Conservation (phyloP, 2,113 vertebrate species). For the Corydoras maculifer region DNA sequence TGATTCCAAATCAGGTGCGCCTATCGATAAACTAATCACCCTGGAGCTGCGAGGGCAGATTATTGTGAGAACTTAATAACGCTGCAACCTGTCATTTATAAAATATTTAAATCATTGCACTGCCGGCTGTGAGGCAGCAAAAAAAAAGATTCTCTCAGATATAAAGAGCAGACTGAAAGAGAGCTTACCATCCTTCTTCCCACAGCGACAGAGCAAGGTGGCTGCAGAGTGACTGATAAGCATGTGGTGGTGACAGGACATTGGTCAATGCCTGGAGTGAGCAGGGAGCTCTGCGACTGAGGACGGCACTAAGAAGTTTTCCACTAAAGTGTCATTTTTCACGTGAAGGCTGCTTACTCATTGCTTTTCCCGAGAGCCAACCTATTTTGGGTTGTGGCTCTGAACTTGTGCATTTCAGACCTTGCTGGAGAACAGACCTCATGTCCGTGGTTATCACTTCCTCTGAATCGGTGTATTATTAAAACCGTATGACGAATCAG, state of each 20-base stretch:
- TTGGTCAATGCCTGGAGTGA: slow-evolving; percentile 49
- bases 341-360: slow-evolving; percentile 52
- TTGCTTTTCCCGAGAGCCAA: slow-evolving; percentile 50
- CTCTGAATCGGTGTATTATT: too few species aligned
- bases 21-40: too few species aligned
- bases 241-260: slow-evolving; percentile 45
- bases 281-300: slow-evolving; percentile 19
- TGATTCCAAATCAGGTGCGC: too few species aligned
- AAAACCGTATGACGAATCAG: too few species aligned
- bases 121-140: too few species aligned
- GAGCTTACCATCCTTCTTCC: slow-evolving; percentile 27
- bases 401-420: slow-evolving; percentile 16
- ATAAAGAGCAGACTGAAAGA: slow-evolving; percentile 22
- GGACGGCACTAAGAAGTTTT: slow-evolving; percentile 19
- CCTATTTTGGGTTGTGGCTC: slow-evolving; percentile 38
- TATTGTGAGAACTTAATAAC: too few species aligned
- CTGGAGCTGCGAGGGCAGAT: too few species aligned
- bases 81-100: too few species aligned
- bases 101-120: too few species aligned
- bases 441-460: too few species aligned
- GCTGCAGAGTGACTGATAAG: slow-evolving; percentile 58
- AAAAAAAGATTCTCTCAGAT: not conserved
- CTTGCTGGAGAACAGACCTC: too few species aligned
- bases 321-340: slow-evolving; percentile 47
- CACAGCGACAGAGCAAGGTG: slow-evolving; percentile 42